These are phyloP conservation scores for Mycteria americana DNA, from an alignment of 2,797 vertebrate species.

Conservation along the genomic window DNA sequence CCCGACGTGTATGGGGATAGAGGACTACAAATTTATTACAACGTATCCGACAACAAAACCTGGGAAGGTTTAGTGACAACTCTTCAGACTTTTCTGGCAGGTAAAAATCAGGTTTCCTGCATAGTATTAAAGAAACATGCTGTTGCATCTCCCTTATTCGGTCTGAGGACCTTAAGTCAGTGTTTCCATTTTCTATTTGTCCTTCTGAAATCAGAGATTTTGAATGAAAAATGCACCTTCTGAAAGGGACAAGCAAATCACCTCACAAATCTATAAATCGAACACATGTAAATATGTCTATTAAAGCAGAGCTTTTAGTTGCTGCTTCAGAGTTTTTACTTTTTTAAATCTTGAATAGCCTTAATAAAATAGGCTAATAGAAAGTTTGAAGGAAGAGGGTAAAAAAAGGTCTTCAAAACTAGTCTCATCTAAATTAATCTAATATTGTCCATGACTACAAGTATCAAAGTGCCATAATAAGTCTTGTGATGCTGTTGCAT, in stretches of 20 bases:
- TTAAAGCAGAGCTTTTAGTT: not conserved
- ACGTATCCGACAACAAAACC: conserved; percentile 75
- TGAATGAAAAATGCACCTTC: not conserved
- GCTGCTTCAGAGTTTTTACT: not conserved
- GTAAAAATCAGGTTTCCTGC: conserved; percentile 60
- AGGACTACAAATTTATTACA: conserved; percentile 82
- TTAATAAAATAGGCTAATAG: not conserved
- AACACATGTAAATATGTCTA: not conserved
- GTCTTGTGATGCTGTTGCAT: not conserved
- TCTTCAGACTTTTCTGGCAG: conserved; percentile 79
- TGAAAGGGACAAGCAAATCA: not conserved
- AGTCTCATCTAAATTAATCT: not conserved
- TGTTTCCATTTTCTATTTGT: not conserved
- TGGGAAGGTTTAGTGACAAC: conserved; percentile 74
- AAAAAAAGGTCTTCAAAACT: not conserved
- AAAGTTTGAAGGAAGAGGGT: not conserved
- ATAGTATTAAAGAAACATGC: not conserved
- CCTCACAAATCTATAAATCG: not conserved
- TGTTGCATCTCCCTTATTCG: not conserved
- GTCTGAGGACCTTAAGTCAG: not conserved
- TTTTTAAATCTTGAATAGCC: not conserved
- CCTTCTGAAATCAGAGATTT: not conserved
- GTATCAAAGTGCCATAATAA: not conserved
- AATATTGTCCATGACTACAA: not conserved
- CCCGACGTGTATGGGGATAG: conserved; percentile 83